Percentiles rank a stretch among this genome's conserved stretches.
These are phyloP conservation scores for Pitangus sulphuratus DNA, from an alignment of 2,797 vertebrate species.

Conservation along the genomic window DNA sequence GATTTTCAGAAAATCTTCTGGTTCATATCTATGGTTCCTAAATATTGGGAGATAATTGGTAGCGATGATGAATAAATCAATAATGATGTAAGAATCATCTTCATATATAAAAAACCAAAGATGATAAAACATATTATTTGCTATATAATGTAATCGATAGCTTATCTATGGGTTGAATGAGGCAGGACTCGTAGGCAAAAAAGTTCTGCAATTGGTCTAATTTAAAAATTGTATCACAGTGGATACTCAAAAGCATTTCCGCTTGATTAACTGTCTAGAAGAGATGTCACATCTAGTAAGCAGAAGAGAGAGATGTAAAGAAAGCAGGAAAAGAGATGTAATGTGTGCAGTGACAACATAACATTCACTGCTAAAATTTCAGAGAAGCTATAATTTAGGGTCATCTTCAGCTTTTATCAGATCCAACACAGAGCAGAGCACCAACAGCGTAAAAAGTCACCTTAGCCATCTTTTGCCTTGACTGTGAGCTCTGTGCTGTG, in stretches of 20 bases:
- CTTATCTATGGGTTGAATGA: not conserved
- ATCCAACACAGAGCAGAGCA: not conserved
- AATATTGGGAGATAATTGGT: not conserved
- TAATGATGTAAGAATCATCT: not conserved
- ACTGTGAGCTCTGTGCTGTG: not conserved
- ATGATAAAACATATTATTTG: not conserved
- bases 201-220: not conserved
- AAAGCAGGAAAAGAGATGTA: not conserved
- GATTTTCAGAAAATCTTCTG: not conserved
- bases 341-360: not conserved
- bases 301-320: not conserved
- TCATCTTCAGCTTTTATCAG: not conserved
- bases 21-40: not conserved
- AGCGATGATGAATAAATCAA: not conserved
- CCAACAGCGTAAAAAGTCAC: not conserved
- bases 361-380: not conserved
- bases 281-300: not conserved
- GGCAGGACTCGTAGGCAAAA: not conserved
- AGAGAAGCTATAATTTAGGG: not conserved
- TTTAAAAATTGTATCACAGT: not conserved
- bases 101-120: not conserved
- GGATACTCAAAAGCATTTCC: not conserved
- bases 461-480: not conserved
- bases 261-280: not conserved
- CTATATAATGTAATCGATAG: not conserved